phyloP scores from a whole-genome alignment of 2,797 vertebrate species.

The Dipus sagitta region DNA sequence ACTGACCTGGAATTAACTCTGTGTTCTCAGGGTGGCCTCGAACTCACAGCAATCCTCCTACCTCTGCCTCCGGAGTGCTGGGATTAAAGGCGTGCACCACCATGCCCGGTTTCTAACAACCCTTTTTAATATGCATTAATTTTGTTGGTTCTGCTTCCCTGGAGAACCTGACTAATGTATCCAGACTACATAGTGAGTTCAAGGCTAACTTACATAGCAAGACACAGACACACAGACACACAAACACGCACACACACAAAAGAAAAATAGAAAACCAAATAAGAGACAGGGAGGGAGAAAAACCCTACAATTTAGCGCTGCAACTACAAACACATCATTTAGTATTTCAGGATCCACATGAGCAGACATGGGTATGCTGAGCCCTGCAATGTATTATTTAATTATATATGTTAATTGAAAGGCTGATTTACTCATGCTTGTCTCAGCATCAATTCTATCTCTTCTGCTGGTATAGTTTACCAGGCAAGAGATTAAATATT shows the following conservation, averaged over 20 bases:
- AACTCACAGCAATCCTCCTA: no score
- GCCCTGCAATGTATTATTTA: not conserved
- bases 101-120: no score
- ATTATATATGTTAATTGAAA: not conserved
- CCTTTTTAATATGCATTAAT: no score
- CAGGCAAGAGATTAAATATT: not conserved
- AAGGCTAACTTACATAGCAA: not conserved
- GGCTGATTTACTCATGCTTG: not conserved
- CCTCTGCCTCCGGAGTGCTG: no score
- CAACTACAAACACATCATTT: rapidly evolving
- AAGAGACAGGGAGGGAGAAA: not conserved
- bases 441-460: not conserved
- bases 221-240: not conserved
- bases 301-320: not conserved
- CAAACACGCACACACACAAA: not conserved
- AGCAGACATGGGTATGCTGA: not conserved
- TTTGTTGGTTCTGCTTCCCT: no score
- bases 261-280: no score
- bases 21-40: no score
- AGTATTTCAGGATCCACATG: not conserved
- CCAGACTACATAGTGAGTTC: not conserved
- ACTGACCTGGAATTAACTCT: no score
- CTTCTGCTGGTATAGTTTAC: not conserved
- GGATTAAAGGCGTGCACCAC: no score
- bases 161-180: no score